Conservation (phyloP, 2,888 invertebrate species). For the Yponomeuta plumbellus region DNA sequence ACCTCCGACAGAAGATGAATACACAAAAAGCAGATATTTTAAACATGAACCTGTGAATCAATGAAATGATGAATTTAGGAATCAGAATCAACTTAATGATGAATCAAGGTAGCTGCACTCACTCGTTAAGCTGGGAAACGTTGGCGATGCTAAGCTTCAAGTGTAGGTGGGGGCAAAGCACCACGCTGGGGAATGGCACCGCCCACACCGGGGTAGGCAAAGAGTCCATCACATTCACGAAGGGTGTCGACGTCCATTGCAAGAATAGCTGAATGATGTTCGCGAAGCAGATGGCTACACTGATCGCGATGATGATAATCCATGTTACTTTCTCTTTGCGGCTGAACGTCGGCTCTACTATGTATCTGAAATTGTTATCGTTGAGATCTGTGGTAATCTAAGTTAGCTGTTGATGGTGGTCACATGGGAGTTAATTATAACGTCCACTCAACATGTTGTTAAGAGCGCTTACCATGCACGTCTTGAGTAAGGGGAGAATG, state of each 20-base stretch:
- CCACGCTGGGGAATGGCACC: conserved; percentile 65
- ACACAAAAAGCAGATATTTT: too few relatives aligned
- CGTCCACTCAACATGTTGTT: background rate
- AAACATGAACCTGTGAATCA: too few relatives aligned
- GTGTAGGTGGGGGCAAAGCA: conserved; percentile 63
- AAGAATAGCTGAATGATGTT: conserved; percentile 57
- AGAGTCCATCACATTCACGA: conserved; percentile 68
- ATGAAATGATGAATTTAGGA: too few relatives aligned
- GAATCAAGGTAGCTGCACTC: conserved; percentile 25
- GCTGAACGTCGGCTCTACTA: conserved; percentile 61
- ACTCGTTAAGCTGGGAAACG: conserved; percentile 50
- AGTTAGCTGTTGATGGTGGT: background rate
- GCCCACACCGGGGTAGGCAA: conserved; percentile 64
- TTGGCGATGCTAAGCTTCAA: conserved; percentile 53
- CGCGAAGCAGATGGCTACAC: conserved; percentile 54
- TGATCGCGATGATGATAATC: conserved; percentile 56
- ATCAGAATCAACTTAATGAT: too few relatives aligned
- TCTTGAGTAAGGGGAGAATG: too few relatives aligned
- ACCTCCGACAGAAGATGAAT: too few relatives aligned
- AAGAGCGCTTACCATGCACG: background rate
- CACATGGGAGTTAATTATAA: background rate
- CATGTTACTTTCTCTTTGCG: conserved; percentile 54
- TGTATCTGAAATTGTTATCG: conserved; percentile 42
- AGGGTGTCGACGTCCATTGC: conserved; percentile 63
- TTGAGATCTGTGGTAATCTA: too few relatives aligned